Evolutionary conservation across 2,797 vertebrate species (phyloP).

Genomic region (Neopelma chrysocephalum): DNA sequence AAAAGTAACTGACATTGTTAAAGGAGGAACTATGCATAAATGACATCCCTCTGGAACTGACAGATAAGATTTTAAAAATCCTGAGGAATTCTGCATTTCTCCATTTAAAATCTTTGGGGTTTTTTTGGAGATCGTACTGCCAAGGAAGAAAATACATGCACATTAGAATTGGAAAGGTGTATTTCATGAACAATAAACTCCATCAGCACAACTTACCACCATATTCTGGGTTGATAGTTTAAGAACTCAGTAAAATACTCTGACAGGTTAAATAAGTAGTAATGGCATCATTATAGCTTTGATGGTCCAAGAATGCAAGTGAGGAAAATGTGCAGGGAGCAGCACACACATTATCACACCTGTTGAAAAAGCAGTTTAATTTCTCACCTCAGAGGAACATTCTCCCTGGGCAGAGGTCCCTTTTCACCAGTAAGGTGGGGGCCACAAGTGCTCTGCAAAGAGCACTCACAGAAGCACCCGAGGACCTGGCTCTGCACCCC

Average conservation of each 20-base stretch:
- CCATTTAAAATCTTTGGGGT: background rate
- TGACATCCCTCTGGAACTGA: background rate
- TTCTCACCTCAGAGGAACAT: background rate
- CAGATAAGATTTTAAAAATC: background rate
- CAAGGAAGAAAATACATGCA: background rate
- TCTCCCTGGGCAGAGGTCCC: background rate
- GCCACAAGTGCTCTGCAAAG: background rate
- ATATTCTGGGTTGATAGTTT: background rate
- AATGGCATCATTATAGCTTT: background rate
- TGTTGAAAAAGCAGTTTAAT: background rate
- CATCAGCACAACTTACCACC: background rate
- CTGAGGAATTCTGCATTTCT: background rate
- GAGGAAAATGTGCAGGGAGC: background rate
- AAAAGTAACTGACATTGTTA: background rate
- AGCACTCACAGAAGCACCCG: background rate
- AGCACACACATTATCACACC: accelerated
- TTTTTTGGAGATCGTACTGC: background rate
- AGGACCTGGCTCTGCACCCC: background rate
- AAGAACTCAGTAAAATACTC: slow-evolving; percentile 1
- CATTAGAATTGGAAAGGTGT: background rate
- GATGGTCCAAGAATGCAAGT: background rate
- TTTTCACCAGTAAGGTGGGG: background rate
- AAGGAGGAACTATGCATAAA: background rate
- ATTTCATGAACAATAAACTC: slow-evolving; percentile 9
- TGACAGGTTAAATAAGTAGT: background rate